phyloP scores from a whole-genome alignment of 1,140 invertebrate species.

The Drosophila arizonae region DNA sequence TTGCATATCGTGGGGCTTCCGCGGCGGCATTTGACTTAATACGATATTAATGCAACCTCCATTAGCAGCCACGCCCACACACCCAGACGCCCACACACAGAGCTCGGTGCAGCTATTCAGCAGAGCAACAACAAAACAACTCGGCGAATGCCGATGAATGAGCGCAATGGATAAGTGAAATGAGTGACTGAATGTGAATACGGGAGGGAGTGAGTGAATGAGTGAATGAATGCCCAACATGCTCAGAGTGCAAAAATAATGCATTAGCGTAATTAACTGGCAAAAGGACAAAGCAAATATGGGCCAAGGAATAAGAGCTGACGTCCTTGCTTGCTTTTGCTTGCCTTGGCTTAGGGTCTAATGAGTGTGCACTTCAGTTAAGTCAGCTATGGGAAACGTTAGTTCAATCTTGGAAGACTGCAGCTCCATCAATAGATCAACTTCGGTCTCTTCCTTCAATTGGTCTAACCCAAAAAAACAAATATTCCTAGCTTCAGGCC shows the following conservation, averaged over 20 bases:
- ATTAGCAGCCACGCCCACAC: slow-evolving; percentile 18
- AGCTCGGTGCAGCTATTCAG: slow-evolving; percentile 29
- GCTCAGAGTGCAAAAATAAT: slow-evolving; percentile 32
- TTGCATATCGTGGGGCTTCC: slow-evolving; percentile 53
- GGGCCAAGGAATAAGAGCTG: too few species aligned
- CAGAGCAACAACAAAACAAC: slow-evolving; percentile 22
- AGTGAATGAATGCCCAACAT: slow-evolving; percentile 9
- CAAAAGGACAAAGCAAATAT: slow-evolving; percentile 16
- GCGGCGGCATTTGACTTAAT: slow-evolving; percentile 49
- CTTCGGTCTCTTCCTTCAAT: too few species aligned
- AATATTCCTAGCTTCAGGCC: too few species aligned
- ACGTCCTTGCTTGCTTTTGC: too few species aligned
- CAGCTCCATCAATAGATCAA: too few species aligned
- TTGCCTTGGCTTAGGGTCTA: too few species aligned
- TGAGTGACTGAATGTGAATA: slow-evolving; percentile 17
- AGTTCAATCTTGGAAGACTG: too few species aligned
- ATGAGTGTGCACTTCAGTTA: too few species aligned
- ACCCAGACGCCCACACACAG: not conserved
- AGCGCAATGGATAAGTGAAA: slow-evolving; percentile 8
- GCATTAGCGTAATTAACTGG: slow-evolving; percentile 49
- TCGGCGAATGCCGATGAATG: slow-evolving; percentile 28
- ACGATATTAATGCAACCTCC: slow-evolving; percentile 60
- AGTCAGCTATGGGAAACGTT: too few species aligned
- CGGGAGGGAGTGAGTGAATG: slow-evolving; percentile 3
- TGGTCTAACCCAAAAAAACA: too few species aligned